Conservation (phyloP, 1,140 invertebrate species). For the Aphaenogaster ashmeadi region DNA sequence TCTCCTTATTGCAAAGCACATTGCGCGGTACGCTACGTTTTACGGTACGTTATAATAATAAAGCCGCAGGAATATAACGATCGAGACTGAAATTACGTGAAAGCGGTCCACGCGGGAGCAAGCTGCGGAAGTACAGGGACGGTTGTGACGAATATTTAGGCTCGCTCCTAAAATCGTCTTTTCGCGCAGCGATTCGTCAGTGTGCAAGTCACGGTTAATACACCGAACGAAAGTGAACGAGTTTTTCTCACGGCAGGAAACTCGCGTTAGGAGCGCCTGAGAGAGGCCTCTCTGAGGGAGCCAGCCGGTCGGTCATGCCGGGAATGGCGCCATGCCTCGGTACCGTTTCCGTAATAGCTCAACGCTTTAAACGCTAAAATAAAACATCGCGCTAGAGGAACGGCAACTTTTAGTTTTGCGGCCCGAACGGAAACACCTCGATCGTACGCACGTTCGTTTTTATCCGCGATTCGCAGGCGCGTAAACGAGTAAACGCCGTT, state of each 20-base stretch:
- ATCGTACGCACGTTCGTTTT: conserved; percentile 30
- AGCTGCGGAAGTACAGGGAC: not conserved
- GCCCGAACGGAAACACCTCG: not conserved
- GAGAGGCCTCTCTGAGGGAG: conserved; percentile 11
- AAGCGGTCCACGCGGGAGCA: not conserved
- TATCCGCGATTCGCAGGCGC: not conserved
- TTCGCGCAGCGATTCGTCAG: conserved; percentile 66
- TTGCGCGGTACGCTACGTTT: conserved; percentile 11
- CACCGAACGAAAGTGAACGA: conserved; percentile 84
- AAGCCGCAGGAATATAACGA: conserved; percentile 24
- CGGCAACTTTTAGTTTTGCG: conserved; percentile 50
- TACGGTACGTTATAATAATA: conserved; percentile 42
- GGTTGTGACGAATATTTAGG: not conserved
- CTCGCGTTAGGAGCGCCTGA: conserved; percentile 50
- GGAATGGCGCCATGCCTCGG: conserved; percentile 34
- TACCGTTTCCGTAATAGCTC: conserved; percentile 51
- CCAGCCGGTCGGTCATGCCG: conserved; percentile 4
- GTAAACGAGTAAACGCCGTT: not conserved
- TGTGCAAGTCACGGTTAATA: conserved; percentile 72
- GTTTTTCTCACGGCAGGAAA: conserved; percentile 75
- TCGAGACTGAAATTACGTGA: conserved; percentile 25
- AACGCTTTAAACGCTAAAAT: conserved; percentile 16
- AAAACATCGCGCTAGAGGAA: conserved; percentile 4
- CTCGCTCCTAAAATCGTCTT: not conserved
- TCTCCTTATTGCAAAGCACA: not conserved